These are phyloP conservation scores for Allygus modestus DNA, from an alignment of 2,888 invertebrate species.

Conservation along the genomic window DNA sequence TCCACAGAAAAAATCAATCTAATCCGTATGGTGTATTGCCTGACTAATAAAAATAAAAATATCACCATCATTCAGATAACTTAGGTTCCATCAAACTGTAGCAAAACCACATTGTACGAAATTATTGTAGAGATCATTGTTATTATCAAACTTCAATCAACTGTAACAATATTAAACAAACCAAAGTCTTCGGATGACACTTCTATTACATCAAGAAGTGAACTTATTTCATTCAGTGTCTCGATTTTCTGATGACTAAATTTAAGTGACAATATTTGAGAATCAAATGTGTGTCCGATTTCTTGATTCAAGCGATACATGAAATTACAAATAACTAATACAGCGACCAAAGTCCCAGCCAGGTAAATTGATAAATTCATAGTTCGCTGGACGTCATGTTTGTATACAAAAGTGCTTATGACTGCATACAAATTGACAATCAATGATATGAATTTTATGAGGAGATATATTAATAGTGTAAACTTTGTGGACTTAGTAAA, in stretches of 20 bases:
- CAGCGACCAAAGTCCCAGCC: neutral
- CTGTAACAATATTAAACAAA: neutral
- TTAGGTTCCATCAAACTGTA: neutral
- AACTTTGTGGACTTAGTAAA: neutral
- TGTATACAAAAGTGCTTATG: neutral
- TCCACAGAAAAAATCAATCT: too few relatives aligned
- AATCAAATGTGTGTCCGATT: neutral
- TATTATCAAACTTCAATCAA: neutral
- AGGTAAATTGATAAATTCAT: neutral
- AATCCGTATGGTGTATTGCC: too few relatives aligned
- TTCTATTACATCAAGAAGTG: neutral
- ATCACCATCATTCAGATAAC: too few relatives aligned
- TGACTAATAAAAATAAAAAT: too few relatives aligned
- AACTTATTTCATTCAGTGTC: neutral
- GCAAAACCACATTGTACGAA: neutral
- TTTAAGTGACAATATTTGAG: neutral
- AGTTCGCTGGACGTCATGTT: neutral
- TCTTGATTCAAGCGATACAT: neutral
- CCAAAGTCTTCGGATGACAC: neutral
- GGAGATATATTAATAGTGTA: neutral
- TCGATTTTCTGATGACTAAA: neutral
- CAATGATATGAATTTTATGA: neutral
- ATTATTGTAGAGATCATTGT: neutral
- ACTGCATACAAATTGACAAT: neutral
- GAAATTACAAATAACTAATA: neutral